A percentile compares a stretch with the other conserved stretches of the same genome.
Conservation (phyloP, 2,113 vertebrate genomes). For the Ivindomyrus marchei region DNA sequence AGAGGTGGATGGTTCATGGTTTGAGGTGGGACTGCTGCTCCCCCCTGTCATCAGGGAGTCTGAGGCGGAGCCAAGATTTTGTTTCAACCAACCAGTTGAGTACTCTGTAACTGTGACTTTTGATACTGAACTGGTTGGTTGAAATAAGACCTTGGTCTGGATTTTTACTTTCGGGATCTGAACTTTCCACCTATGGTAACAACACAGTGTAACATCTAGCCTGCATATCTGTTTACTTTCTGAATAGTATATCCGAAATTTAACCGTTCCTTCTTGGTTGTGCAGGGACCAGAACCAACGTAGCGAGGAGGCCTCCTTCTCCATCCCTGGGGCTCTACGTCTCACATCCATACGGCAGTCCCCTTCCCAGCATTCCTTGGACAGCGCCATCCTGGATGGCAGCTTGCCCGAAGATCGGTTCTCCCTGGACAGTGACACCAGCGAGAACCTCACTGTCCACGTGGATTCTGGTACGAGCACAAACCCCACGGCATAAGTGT, state of each 20-base stretch:
- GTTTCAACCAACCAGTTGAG: too few species aligned
- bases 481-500: background rate
- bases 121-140: too few species aligned
- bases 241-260: background rate
- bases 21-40: too few species aligned
- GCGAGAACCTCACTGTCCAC: constrained; percentile 79
- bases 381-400: constrained; percentile 75
- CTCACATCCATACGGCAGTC: constrained; percentile 79
- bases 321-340: constrained; percentile 51
- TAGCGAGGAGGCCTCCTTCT: constrained; percentile 59
- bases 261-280: background rate
- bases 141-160: too few species aligned
- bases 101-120: too few species aligned
- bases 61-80: too few species aligned
- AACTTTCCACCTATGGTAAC: background rate
- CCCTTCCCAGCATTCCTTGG: constrained; percentile 82
- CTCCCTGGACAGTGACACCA: constrained; percentile 83
- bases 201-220: background rate
- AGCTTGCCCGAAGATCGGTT: constrained; percentile 79
- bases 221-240: background rate
- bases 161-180: too few species aligned
- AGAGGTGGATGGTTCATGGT: too few species aligned
- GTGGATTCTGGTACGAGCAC: constrained; percentile 70
- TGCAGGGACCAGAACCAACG: constrained; percentile 69
- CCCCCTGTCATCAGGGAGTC: too few species aligned